Base-by-base conservation (phyloP, 2,113 vertebrate species). In the Pseudopodoces humilis region DNA sequence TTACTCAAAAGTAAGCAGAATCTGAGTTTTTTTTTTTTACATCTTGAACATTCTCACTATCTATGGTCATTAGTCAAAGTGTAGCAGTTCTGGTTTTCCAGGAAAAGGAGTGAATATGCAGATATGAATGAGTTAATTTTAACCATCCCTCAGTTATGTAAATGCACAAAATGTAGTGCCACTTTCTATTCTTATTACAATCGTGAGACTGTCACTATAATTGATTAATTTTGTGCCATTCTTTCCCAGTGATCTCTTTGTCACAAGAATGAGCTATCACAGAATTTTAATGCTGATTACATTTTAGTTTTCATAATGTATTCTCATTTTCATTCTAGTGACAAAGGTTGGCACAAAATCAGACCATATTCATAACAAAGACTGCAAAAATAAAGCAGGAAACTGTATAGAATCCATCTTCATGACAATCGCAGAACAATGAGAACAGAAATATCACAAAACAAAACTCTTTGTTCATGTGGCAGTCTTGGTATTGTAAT, bases 161-260 rank as follows among this genome's bases (percentile, higher is more conserved):
- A 96, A 97, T 95, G 89, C 33, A 82, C 44, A 94, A 94, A 95
- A 93, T 79, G 37, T 91, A 91, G 90, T 91, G 43, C 75, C 77
- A 83, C 85, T 96, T 97, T 95, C 95, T 96, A 94, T 97, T 96
- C 90, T 84, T 96, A 96, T 86, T 96, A 88, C 81, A 94, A 92
- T 96, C 4, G 2, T 94, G 94, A 95, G 92, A 89, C 83, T 95
- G 94, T 95, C 92, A 88, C 85, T 95, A 52, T 96, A 97, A 97
- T 97, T 96, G 95, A 97, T 97, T 95, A 97, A 95, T 97, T 97
- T 97, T 92, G 71, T 93, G 85, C 88, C 83, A 93, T 97, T 97
- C 96, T 97, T 86, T 97, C 28, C 76, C 67, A 85, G 79, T 94
- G 94, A 97, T 97, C 94, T 95, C 92, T 97, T 97, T 96, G 92